Percentiles rank a stretch among this genome's conserved stretches.
Evolutionary conservation across 2,113 vertebrate genomes (phyloP).

Genomic region (Gyps fulvus): DNA sequence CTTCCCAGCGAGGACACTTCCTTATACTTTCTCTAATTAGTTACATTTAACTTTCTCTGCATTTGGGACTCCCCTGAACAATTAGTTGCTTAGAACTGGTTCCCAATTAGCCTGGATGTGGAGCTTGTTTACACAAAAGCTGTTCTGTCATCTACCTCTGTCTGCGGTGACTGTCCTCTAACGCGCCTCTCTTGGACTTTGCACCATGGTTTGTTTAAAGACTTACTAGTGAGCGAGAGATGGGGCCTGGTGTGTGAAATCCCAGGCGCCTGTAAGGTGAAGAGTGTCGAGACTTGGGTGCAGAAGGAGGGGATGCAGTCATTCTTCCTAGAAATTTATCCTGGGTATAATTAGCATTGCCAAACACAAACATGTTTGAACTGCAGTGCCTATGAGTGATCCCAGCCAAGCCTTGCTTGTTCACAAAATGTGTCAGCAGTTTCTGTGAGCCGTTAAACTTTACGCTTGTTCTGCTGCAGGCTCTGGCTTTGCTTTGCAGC

Average conservation of each 20-base stretch:
- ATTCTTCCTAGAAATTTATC: not conserved
- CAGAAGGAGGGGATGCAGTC: not conserved
- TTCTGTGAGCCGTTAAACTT: not conserved
- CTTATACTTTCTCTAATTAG: not conserved
- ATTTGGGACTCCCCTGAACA: not conserved
- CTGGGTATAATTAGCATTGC: not conserved
- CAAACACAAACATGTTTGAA: not conserved
- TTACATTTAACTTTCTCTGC: not conserved
- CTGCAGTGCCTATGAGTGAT: not conserved
- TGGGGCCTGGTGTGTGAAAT: not conserved
- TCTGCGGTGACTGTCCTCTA: not conserved
- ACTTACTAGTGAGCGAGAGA: not conserved
- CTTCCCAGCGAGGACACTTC: not conserved
- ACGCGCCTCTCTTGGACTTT: not conserved
- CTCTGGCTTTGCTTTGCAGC: not conserved
- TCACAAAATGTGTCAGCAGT: not conserved
- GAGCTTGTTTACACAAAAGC: not conserved
- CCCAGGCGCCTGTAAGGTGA: not conserved
- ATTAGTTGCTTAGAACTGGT: not conserved
- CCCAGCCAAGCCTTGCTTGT: not conserved
- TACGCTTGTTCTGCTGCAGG: not conserved
- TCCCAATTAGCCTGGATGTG: not conserved
- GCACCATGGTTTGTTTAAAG: not conserved
- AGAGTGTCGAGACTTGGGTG: fast-evolving
- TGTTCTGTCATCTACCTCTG: not conserved